Evolutionary conservation across 2,113 vertebrate species (phyloP), one percentile per base, ranked within the genome.

Genomic region (Indicator maculatus): DNA sequence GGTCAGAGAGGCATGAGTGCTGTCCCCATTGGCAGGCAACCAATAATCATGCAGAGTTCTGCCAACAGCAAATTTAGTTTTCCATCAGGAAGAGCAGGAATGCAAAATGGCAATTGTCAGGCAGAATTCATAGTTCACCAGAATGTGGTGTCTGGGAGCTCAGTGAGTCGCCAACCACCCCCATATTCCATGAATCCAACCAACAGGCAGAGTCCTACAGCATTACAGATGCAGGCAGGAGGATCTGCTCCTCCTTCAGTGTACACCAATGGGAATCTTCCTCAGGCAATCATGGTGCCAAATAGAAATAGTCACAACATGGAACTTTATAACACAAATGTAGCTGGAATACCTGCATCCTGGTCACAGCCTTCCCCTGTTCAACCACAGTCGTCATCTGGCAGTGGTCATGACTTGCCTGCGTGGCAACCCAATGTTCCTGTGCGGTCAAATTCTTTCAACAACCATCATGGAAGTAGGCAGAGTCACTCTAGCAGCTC

Each of bases 21-120:
- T 20, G 98, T 98, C 75, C 98, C 99, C 14, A 93, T 99, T 95
- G 98, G 98, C 83, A 98, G 99, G 82, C 99, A 99, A 83, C 99
- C 99, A 41, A 99, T 99, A 95, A 99, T 99, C 96, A 99, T 99
- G 99, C 99, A 99, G 95, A 98, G 96, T 86, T 98, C 98, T 39
- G 98, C 97, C 33, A 98, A 97, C 24, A 99, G 94, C 93, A 99
- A 99, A 92, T 99, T 98, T 88, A 98, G 89, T 92, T 99, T 98
- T 93, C 97, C 99, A 8, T 86, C 98, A 9, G 98, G 97, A 91
- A 98, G 99, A 98, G 93, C 98, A 88, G 98, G 97, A 79, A 97
- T 98, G 89, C 99, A 98, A 86, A 99, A 99, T 19, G 98, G 98
- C 72, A 98, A 89, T 55, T 94, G 98, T 82, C 99, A 99, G 82